Percentiles rank a stretch among this genome's conserved stretches.
Conservation (phyloP, 1,140 invertebrate species). For the Ptiloglossa arizonensis region DNA sequence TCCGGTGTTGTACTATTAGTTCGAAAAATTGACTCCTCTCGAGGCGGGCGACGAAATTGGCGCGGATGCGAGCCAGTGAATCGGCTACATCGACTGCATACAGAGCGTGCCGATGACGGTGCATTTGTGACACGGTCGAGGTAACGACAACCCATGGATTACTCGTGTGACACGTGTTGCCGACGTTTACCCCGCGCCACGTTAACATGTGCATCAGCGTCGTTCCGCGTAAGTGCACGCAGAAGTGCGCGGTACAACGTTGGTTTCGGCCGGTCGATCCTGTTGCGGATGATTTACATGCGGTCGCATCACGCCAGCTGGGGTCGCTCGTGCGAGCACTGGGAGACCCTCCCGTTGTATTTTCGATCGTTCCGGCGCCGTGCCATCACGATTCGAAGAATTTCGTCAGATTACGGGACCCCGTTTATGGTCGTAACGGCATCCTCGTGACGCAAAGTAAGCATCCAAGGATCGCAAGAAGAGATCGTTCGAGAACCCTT, state of each 20-base stretch:
- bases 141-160: constrained; percentile 63
- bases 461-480: too few relatives aligned
- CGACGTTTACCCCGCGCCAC: constrained; percentile 62
- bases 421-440: too few relatives aligned
- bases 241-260: constrained; percentile 55
- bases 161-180: constrained; percentile 61
- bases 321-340: background rate
- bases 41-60: background rate
- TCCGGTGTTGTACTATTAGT: background rate
- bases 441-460: too few relatives aligned
- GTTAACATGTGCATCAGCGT: constrained; percentile 66
- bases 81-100: constrained; percentile 18
- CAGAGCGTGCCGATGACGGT: constrained; percentile 39
- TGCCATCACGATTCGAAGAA: too few relatives aligned
- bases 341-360: background rate
- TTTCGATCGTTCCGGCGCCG: too few relatives aligned
- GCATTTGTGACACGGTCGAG: constrained; percentile 50
- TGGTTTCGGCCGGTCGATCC: constrained; percentile 53
- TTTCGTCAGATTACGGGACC: too few relatives aligned
- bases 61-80: constrained; percentile 12
- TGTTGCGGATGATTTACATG: constrained; percentile 65
- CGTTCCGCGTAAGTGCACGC: constrained; percentile 59
- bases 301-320: constrained; percentile 48
- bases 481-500: too few relatives aligned
- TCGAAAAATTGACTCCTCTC: constrained; percentile 8